These are phyloP conservation scores for Porites australiensis DNA, from an alignment of 64 coral and sea anemone genomes.

Conservation along the genomic window DNA sequence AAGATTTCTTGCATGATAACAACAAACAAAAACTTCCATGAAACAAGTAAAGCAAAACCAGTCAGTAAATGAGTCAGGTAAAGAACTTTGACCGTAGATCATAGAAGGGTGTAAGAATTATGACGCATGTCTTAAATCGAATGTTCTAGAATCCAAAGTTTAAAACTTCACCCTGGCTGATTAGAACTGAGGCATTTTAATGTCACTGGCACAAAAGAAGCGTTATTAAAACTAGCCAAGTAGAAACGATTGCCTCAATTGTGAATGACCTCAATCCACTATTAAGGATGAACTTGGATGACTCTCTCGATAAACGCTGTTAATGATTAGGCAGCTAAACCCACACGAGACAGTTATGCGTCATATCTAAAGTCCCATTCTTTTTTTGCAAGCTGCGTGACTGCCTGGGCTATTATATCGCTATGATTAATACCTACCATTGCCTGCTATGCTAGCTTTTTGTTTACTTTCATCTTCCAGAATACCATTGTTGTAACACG, in stretches of 20 bases:
- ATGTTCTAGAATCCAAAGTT: slow-evolving; percentile 1
- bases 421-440: no score
- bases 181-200: neutral
- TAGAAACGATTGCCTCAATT: neutral
- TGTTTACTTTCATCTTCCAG: no score
- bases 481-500: no score
- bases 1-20: no score
- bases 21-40: no score
- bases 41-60: no score
- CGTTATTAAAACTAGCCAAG: neutral
- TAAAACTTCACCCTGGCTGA: neutral
- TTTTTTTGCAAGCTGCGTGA: neutral
- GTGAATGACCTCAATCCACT: neutral
- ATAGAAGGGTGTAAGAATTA: neutral
- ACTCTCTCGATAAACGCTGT: neutral
- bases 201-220: neutral
- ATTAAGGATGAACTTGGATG: neutral
- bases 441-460: no score
- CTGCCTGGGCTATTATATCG: no score
- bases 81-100: neutral
- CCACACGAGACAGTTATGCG: neutral
- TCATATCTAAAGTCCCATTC: slow-evolving; percentile 2
- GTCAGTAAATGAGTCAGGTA: no score
- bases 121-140: neutral
- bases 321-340: slow-evolving; percentile 6